These are phyloP conservation scores for Spatulosminthurus flaviceps DNA, from an alignment of 2,888 invertebrate genomes.

Conservation along the genomic window DNA sequence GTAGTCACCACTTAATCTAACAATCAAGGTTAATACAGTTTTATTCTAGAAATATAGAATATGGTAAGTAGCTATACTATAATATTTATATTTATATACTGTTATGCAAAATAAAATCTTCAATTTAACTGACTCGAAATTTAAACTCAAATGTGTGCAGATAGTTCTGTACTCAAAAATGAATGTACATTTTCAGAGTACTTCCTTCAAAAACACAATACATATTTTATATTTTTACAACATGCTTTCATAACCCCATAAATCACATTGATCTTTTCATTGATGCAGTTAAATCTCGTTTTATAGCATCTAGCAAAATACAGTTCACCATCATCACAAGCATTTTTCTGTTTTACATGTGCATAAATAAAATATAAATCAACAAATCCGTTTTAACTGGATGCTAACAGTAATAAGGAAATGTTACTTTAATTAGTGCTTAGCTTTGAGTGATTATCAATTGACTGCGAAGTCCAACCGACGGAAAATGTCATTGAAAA, in stretches of 20 bases:
- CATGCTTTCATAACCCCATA: background rate
- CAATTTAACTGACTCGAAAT: conserved; percentile 35
- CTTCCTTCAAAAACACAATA: background rate
- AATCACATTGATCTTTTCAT: conserved; percentile 9
- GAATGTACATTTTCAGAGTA: background rate
- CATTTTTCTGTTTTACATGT: background rate
- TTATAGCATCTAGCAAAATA: conserved; percentile 4
- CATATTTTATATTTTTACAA: background rate
- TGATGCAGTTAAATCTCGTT: background rate
- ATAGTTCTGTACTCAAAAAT: conserved; percentile 26
- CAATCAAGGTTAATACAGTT: no score
- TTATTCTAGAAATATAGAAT: background rate
- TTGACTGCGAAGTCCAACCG: conserved; percentile 9
- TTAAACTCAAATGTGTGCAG: conserved; percentile 39
- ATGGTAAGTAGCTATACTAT: background rate
- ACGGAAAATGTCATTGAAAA: background rate
- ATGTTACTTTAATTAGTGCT: background rate
- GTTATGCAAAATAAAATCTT: conserved; percentile 22
- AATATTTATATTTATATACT: background rate
- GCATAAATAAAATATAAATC: conserved; percentile 19
- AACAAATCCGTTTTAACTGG: background rate
- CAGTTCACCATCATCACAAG: conserved; percentile 25
- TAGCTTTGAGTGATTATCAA: conserved; percentile 30
- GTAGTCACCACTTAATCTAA: no score
- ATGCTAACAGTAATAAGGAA: no score